These are phyloP conservation scores for Balaeniceps rex DNA, from an alignment of 2,113 vertebrate genomes.

Conservation along the genomic window DNA sequence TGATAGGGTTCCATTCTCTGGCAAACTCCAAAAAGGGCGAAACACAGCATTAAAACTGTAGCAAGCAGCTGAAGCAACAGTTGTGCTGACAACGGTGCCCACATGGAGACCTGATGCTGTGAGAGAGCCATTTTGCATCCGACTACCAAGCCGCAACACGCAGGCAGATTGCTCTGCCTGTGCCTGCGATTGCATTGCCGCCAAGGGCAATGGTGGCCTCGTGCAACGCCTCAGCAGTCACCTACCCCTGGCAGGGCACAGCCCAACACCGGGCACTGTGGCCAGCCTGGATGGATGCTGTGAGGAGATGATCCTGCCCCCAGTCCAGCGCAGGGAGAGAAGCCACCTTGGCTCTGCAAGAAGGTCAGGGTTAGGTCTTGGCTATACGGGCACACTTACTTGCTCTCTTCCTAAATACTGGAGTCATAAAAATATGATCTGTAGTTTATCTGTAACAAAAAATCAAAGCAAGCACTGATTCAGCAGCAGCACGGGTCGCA, in stretches of 20 bases:
- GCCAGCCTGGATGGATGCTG: neutral
- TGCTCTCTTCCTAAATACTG: neutral
- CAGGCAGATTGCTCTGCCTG: neutral
- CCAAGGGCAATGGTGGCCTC: neutral
- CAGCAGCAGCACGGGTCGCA: neutral
- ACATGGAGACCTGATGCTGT: accelerated
- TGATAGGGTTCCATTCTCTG: neutral
- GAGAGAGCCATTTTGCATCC: neutral
- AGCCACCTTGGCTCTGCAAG: accelerated
- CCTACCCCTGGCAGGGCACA: neutral
- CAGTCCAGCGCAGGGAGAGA: accelerated
- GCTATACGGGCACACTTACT: accelerated
- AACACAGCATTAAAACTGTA: neutral
- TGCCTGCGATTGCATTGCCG: accelerated
- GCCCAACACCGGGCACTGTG: accelerated
- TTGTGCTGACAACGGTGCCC: accelerated
- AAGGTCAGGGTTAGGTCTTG: neutral
- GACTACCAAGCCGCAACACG: accelerated
- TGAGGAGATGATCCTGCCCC: neutral
- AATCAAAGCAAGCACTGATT: neutral
- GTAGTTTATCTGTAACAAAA: neutral
- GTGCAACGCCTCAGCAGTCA: too few relatives aligned
- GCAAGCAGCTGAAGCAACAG: neutral
- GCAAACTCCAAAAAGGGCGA: neutral
- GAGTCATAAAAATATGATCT: neutral